Evolutionary conservation across 2,888 invertebrate species (phyloP).

Genomic region (Chironomus tentans): DNA sequence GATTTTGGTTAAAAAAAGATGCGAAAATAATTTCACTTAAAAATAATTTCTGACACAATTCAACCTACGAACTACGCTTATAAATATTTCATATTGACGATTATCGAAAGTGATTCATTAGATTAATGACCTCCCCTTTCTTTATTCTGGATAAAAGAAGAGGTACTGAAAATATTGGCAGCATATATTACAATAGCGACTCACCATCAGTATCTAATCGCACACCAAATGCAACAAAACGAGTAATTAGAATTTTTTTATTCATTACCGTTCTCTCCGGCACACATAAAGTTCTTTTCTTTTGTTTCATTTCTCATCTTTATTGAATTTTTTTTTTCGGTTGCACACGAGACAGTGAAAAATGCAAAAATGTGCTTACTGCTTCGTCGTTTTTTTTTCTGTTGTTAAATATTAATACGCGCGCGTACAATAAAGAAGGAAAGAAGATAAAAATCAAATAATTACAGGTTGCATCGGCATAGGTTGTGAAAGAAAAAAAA

Average conservation of each 20-base stretch:
- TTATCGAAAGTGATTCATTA: conserved; percentile 9
- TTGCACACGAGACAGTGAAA: background rate
- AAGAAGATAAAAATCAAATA: conserved; percentile 27
- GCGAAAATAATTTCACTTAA: too few species aligned
- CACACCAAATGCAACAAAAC: background rate
- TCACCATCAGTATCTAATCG: background rate
- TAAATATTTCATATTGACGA: too few species aligned
- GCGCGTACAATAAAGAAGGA: conserved; percentile 10
- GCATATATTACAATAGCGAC: too few species aligned
- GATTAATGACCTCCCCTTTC: conserved; percentile 1
- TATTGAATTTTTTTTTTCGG: background rate
- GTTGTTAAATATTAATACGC: conserved; percentile 17
- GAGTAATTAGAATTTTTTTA: conserved; percentile 17
- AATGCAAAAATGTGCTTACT: background rate
- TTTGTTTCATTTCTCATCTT: too few species aligned
- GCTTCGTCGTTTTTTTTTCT: background rate
- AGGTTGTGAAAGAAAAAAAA: background rate
- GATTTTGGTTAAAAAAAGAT: background rate
- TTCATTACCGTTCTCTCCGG: background rate
- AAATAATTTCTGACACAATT: too few species aligned
- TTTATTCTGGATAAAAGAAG: background rate
- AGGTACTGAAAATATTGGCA: background rate
- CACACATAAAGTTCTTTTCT: background rate
- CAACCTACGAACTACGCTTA: too few species aligned
- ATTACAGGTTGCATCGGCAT: conserved; percentile 23